Percentiles rank a stretch among this genome's conserved stretches.
phyloP scores from a whole-genome alignment of 37 sponge, comb jelly and placozoan genomes.

The Diacarnus erythraeanus region DNA sequence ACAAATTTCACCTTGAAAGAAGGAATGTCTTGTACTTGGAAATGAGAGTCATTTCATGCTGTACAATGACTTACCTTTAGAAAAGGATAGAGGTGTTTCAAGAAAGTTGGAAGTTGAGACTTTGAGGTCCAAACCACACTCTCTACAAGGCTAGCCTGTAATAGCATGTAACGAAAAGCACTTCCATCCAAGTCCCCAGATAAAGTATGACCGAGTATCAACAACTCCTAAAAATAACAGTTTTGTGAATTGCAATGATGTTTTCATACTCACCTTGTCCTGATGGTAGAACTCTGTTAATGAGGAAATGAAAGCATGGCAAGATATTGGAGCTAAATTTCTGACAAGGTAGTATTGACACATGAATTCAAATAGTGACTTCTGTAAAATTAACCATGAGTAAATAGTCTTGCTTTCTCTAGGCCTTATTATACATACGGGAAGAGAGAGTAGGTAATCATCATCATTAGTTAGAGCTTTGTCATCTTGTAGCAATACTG shows the following conservation, averaged over 20 bases:
- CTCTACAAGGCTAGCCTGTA: constrained; percentile 38
- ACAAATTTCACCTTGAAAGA: neutral
- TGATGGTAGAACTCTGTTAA: constrained; percentile 24
- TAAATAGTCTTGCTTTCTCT: neutral
- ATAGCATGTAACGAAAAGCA: constrained; percentile 60
- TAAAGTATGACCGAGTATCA: constrained; percentile 35
- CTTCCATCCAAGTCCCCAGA: constrained; percentile 34
- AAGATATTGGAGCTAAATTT: constrained; percentile 25
- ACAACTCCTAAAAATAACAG: constrained; percentile 35
- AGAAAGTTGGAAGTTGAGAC: constrained; percentile 39
- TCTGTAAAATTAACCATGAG: constrained; percentile 7
- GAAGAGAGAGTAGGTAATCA: neutral
- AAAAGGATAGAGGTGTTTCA: constrained; percentile 46
- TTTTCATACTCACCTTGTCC: constrained; percentile 30
- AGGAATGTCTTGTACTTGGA: neutral
- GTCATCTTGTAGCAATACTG: constrained; percentile 24
- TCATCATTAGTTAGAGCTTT: neutral
- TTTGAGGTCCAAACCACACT: constrained; percentile 21
- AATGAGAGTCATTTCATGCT: no score
- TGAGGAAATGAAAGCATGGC: constrained; percentile 46
- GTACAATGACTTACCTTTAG: neutral
- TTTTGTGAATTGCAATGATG: neutral
- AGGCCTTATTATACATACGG: no score
- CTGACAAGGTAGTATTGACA: constrained; percentile 41
- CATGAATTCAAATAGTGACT: constrained; percentile 45